Evolutionary conservation across 2,113 vertebrate species (phyloP), one percentile per base, ranked within the genome.

Genomic region (Mixornis gularis): DNA sequence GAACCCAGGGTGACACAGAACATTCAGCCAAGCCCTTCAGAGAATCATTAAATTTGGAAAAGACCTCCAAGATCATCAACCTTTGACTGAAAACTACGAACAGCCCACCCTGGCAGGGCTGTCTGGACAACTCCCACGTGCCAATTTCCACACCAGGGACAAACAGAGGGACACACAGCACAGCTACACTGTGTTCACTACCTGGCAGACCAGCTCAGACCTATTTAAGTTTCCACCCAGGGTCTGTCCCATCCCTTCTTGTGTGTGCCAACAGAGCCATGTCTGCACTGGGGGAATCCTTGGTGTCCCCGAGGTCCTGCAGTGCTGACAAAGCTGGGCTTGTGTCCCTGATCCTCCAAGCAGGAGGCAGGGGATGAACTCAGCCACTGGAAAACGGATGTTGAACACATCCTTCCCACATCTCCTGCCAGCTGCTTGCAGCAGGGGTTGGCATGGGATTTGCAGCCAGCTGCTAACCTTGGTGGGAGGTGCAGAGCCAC

Each of bases 361-460:
- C n/a, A 66, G 84, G 70, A 94, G 84, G 78, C 58, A 77, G 55
- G 89, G 93, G 92, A 97, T 89, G n/a, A 93, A 78, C 83, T 79
- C 94, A 93, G 87, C 53, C 71, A 26, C 83, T 93, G 90, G 95
- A 86, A 95, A 97, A 85, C 7, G 48, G 89, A 85, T 95, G 93
- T 94, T 88, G 89, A 96, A 86, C 95, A 96, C 97, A 98, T 98
- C 97, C 97, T 98, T 98, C 97, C 96, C 82, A 93, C 96, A 94
- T 77, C 96, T 96, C 96, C 96, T 96, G 92, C 94, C 82, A 91
- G 95, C 90, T 91, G 94, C 87, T 92, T 66, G 90, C 90, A 86
- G 86, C 69, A 85, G 94, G 94, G 29, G 89, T 63, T 97, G 95
- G 92, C 93, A 55, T 38, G 92, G 94, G 96, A 95, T 93, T 82